Base-by-base conservation (phyloP, 2,888 invertebrate species). In the Scelioninae gen. 1 region DNA sequence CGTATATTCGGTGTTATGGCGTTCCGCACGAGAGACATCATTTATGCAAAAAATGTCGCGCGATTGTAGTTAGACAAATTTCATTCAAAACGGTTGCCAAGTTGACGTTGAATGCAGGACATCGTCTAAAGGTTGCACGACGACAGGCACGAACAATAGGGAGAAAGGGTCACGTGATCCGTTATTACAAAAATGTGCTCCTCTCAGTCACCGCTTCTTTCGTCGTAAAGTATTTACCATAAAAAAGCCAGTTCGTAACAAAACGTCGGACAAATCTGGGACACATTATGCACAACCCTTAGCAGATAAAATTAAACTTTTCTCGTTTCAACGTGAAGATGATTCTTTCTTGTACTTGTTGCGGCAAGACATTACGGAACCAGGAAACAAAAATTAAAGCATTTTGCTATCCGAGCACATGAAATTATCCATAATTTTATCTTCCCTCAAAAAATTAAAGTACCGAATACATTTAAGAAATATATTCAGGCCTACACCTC, bases 301-400 rank as follows among this genome's bases (percentile, higher is more conserved):
- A 66, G 47, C 49, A 72, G 74, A 80, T 74, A 68, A 80, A 80
- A 80, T 68, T 68, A 68, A 80, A 74, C 80, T 80, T 80, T 80
- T 74, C 80, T 74, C 80, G 58, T 79, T 79, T 72, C 51, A 49
- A 5, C 34, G 45, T 8, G 34, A 60, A 66, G 65, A 58, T n/a
- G n/a, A n/a, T n/a, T n/a, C n/a, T n/a, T n/a, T n/a, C n/a, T n/a
- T n/a, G n/a, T n/a, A n/a, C n/a, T n/a, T 53, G 65, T 45, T 29
- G 60, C 47, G 23, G 6, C 40, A 5, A 45, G 45, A 58, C 15
- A 63, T 62, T 53, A 58, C 10, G 16, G 55, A 16, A 15, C 38
- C 55, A 60, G 43, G 49, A 55, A 38, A 78, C 49, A 60, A 56
- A 16, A 31, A 66, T 29, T 51, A 56, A 8, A 53, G 40, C 51